Conservation (phyloP, 2,113 vertebrate genomes). For the Connochaetes taurinus region DNA sequence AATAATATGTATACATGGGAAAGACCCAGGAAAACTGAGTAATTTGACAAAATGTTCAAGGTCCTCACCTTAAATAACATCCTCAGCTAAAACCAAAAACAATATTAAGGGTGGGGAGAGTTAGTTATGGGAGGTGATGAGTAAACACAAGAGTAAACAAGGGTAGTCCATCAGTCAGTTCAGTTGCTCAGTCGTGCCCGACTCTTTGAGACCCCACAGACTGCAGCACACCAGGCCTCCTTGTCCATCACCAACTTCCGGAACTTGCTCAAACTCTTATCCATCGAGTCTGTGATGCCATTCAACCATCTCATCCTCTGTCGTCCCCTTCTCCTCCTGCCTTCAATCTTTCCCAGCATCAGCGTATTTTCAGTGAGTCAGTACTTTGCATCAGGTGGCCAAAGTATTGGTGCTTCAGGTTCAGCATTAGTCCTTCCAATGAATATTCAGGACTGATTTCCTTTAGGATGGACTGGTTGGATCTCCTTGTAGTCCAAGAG, state of each 20-base stretch:
- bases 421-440: neutral
- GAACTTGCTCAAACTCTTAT: neutral
- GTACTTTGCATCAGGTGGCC: neutral
- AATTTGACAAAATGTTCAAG: neutral
- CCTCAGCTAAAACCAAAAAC: neutral
- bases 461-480: neutral
- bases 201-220: neutral
- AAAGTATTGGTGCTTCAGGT: neutral
- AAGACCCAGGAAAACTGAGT: neutral
- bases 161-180: neutral
- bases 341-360: neutral
- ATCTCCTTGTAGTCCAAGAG: neutral
- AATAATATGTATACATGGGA: neutral
- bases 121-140: neutral
- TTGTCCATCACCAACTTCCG: fast-evolving
- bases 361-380: neutral
- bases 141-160: neutral
- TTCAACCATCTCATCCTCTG: neutral
- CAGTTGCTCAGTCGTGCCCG: neutral
- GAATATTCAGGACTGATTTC: neutral
- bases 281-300: neutral
- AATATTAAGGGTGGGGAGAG: neutral
- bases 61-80: neutral
- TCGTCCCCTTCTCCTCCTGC: neutral
- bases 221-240: neutral